These are phyloP conservation scores for Perccottus glenii DNA, from an alignment of 2,113 vertebrate species.

Conservation along the genomic window DNA sequence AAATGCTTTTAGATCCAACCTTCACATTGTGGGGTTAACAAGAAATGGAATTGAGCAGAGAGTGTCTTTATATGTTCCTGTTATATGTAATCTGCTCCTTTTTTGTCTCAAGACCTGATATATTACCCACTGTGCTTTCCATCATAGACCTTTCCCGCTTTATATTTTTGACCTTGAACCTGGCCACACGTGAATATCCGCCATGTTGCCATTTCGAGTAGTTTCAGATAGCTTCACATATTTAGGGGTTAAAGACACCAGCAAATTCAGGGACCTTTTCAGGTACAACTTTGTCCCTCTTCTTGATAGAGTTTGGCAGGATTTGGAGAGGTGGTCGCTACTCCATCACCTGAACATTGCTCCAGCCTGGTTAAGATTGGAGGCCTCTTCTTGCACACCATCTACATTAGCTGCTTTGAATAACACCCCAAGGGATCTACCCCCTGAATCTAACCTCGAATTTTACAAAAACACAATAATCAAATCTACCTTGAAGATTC, in stretches of 20 bases:
- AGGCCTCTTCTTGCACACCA: neutral
- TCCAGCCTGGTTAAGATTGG: neutral
- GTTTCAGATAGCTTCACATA: too few relatives aligned
- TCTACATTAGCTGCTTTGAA: neutral
- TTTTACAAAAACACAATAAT: neutral
- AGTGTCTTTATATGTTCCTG: too few relatives aligned
- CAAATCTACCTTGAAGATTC: neutral
- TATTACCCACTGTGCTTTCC: too few relatives aligned
- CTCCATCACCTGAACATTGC: neutral
- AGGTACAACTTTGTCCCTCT: neutral
- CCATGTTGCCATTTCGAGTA: too few relatives aligned
- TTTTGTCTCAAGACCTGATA: too few relatives aligned
- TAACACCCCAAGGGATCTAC: neutral
- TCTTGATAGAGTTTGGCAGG: neutral
- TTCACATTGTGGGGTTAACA: too few relatives aligned
- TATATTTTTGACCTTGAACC: too few relatives aligned
- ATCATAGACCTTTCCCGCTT: too few relatives aligned
- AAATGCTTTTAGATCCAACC: too few relatives aligned
- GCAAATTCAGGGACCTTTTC: neutral
- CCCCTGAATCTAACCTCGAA: neutral
- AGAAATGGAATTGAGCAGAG: too few relatives aligned
- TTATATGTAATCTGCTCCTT: too few relatives aligned
- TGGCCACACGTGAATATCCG: too few relatives aligned
- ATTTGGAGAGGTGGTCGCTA: neutral
- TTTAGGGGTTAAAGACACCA: neutral